Evolutionary conservation across 1,140 invertebrate genomes (phyloP).

Genomic region (Calephelis nemesis): DNA sequence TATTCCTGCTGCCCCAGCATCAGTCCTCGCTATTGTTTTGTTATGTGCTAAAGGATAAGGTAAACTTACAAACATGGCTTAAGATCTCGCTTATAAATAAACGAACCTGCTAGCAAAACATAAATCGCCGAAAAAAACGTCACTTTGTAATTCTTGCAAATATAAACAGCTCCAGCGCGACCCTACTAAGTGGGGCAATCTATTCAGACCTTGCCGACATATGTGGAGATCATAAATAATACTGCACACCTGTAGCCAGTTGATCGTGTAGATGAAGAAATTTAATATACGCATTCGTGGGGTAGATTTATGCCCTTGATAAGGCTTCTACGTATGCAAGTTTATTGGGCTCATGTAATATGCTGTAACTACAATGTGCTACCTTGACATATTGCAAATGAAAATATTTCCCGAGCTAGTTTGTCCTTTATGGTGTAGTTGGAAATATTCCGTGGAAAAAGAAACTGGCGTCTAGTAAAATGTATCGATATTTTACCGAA

Average conservation of each 20-base stretch:
- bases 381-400: constrained; percentile 18
- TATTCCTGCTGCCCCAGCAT: no score
- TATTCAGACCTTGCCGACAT: constrained; percentile 57
- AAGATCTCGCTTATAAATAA: neutral
- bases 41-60: no score
- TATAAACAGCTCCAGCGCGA: constrained; percentile 43
- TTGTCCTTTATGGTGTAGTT: constrained; percentile 1
- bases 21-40: no score
- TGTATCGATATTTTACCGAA: no score
- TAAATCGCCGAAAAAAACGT: constrained; percentile 34
- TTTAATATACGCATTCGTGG: constrained; percentile 54
- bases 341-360: constrained; percentile 18
- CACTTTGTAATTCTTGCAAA: constrained; percentile 38
- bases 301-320: constrained; percentile 46
- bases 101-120: constrained; percentile 14
- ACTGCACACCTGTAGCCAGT: constrained; percentile 62
- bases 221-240: constrained; percentile 60
- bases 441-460: neutral
- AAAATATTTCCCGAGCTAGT: constrained; percentile 6
- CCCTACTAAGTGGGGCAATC: constrained; percentile 61
- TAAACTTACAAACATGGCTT: no score
- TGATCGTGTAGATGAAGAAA: constrained; percentile 67
- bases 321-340: constrained; percentile 7
- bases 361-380: constrained; percentile 14
- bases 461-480: no score